Evolutionary conservation across 2,888 invertebrate genomes (phyloP), one percentile per base, ranked within the genome.

Genomic region (Epistrophe eligans): DNA sequence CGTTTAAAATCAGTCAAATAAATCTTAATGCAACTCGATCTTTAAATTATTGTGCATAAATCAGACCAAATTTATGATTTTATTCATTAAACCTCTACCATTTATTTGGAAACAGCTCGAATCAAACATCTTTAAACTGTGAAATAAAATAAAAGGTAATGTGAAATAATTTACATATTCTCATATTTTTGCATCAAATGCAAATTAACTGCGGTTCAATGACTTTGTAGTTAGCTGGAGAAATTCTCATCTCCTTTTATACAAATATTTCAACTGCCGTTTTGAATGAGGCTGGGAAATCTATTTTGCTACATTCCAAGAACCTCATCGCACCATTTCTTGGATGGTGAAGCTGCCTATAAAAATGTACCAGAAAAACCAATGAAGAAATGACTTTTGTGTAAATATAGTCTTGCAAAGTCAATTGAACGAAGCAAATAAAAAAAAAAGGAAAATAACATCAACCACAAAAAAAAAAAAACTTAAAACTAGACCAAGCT

Each of bases 371-470:
- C 10, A 6, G n/a, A 45, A 64, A n/a, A n/a, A 10, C 5, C n/a
- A 45, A 32, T 64, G 19, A 24, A 45, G 45, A 10, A 28, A 24
- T 0, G 10, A 45, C 6, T 64, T 45, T 28, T 28, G 13, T 64
- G 6, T 64, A 32, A 32, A 10, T 64, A 28, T 45, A 45, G 19
- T 50, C 17, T 17, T 52, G 72, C 40, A 71, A 52, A 85, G 73
- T 67, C 85, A 85, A 84, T 85, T 81, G 77, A 85, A 81, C 57
- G 77, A 55, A 77, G 55, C 60, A 84, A 84, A 84, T 57, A 73
- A 60, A 71, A 73, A 77, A 45, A 17, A 0, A 4, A 38, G 70
- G 62, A 62, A 60, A 40, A 43, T 13, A 32, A 62, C 74, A 58
- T 35, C 19, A 10, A 52, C 19, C 38, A 70, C 67, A 62, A 72